These are phyloP conservation scores for Spilarctia lutea DNA, from an alignment of 2,888 invertebrate genomes.

Conservation along the genomic window DNA sequence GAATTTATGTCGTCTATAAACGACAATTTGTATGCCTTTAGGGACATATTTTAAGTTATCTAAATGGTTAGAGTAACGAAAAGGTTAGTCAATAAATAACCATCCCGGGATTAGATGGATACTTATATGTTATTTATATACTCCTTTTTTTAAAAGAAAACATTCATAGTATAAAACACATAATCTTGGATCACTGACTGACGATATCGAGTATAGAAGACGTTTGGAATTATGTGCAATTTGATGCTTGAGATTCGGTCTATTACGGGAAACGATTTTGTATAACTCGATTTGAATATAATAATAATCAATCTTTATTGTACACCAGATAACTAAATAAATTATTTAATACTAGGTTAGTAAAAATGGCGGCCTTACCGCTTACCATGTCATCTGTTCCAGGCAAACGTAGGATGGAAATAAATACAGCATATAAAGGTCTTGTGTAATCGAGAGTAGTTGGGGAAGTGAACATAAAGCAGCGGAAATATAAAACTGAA, in stretches of 20 bases:
- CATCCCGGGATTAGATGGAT: not conserved
- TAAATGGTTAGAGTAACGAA: not conserved
- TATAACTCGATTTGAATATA: not conserved
- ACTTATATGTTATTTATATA: not conserved
- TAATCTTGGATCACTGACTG: not conserved
- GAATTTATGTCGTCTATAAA: slow-evolving; percentile 36
- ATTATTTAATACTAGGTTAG: too few species aligned
- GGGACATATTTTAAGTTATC: not conserved
- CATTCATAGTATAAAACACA: not conserved
- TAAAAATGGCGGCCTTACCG: too few species aligned
- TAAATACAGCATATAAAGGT: too few species aligned
- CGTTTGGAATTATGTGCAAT: not conserved
- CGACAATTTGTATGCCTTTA: slow-evolving; percentile 3
- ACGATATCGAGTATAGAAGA: not conserved
- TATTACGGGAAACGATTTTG: not conserved
- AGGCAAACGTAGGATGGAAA: too few species aligned
- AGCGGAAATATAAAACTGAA: too few species aligned
- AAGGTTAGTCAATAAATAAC: not conserved
- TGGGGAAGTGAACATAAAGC: too few species aligned
- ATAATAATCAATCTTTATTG: too few species aligned
- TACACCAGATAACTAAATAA: too few species aligned
- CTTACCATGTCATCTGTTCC: too few species aligned
- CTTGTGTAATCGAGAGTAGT: too few species aligned
- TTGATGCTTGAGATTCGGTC: not conserved
- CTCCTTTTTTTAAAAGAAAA: not conserved